Percentiles rank a stretch among this genome's conserved stretches.
Conservation (phyloP, 2,888 invertebrate genomes). For the Eudasyphora cyanicolor region DNA sequence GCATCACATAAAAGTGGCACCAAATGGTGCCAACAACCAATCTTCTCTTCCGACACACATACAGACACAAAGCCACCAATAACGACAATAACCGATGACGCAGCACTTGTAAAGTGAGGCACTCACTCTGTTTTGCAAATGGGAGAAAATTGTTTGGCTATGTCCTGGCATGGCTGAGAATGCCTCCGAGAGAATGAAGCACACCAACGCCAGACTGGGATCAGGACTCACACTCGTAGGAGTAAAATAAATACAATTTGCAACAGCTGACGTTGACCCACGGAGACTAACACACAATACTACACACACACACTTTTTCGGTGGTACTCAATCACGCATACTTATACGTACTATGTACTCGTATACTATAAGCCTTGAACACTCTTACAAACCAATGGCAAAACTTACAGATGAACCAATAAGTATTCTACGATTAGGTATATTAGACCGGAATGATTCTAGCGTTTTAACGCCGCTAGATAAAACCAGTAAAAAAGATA, state of each 20-base stretch:
- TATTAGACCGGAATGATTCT: neutral
- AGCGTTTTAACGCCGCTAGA: neutral
- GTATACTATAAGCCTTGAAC: neutral
- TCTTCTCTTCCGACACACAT: slow-evolving; percentile 47
- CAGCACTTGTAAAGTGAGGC: slow-evolving; percentile 56
- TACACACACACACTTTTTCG: neutral
- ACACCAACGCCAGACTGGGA: slow-evolving; percentile 52
- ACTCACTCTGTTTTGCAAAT: slow-evolving; percentile 26
- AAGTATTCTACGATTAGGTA: too few relatives aligned
- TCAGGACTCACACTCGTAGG: slow-evolving; percentile 56
- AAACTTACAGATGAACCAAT: neutral
- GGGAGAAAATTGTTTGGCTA: neutral
- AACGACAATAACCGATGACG: slow-evolving; percentile 63
- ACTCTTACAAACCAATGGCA: neutral
- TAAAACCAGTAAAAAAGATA: neutral
- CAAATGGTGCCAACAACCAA: slow-evolving; percentile 66
- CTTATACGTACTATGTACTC: too few relatives aligned
- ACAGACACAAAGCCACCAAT: slow-evolving; percentile 32
- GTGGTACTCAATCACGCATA: slow-evolving; percentile 1
- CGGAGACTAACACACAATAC: slow-evolving; percentile 45
- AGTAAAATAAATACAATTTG: slow-evolving; percentile 67
- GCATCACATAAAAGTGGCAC: slow-evolving; percentile 58
- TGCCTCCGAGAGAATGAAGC: slow-evolving; percentile 50
- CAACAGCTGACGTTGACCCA: slow-evolving; percentile 69
- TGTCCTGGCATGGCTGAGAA: neutral